Base-by-base conservation (phyloP, 2,113 vertebrate genomes). In the Scomber japonicus region DNA sequence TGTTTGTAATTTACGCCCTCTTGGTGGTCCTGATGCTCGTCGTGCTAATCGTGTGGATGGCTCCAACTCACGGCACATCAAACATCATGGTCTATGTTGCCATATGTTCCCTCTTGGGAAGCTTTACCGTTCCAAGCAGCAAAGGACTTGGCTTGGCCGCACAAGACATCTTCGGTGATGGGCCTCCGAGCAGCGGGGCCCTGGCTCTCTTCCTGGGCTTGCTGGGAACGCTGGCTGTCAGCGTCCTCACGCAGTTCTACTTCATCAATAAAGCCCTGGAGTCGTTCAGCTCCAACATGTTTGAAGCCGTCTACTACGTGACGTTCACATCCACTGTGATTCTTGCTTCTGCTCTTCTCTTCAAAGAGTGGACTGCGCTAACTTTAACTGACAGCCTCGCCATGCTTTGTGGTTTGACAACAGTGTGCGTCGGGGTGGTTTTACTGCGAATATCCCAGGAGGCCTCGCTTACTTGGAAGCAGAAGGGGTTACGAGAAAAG, bases 261-360 rank as follows among this genome's bases (percentile, higher is more conserved):
- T 99, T 96, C 86, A 99, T 99, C 94, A 99, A 97, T 90, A 97
- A 96, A 91, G 98, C 97, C 2, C 87, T 99, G 78, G 96, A 98
- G 93, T 93, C 90, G 86, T 99, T 97, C 75, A 96, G 96, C 93
- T 97, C 97, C 75, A 97, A 96, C 17, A 91, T 96, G 64, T 99
- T 99, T 46, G 97, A 97, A 84, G 97, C 97, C 76, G 95, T 99
- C 62, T 99, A 99, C 94, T 99, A 98, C 0, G 98, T 98, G 74
- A 93, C 96, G 2, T 99, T 99, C 92, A 99, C 98, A 4, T 96
- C 95, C 2, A 88, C 95, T 7, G 98, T 97, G 86, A 95, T 97
- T 67, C 78, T 98, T 17, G 97, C 97, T 17, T 98, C 98, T 0
- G 96, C 97, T 53, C 95, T 99, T 72, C 95, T 99, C 59, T 99